phyloP scores from a whole-genome alignment of 2,113 vertebrate genomes.

The Eulemur rufifrons region DNA sequence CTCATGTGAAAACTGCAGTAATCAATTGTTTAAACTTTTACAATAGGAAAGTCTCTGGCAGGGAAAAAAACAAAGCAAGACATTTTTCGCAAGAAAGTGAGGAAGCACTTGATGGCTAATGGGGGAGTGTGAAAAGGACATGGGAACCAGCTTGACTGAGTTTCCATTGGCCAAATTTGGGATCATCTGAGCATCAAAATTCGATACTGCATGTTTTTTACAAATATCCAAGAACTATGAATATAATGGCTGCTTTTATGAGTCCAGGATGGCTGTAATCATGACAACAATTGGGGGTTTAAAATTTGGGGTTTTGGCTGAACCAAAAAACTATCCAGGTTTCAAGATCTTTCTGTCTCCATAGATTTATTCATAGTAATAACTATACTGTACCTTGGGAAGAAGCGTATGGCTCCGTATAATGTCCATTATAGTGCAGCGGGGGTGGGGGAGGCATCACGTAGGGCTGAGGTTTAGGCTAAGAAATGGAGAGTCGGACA shows the following conservation, averaged over 20 bases:
- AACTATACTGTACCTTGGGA: constrained; percentile 91
- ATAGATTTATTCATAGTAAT: background rate
- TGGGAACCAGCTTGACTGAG: background rate
- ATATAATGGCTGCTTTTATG: background rate
- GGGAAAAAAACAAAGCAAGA: background rate
- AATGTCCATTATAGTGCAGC: constrained; percentile 97
- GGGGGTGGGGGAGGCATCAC: constrained; percentile 94
- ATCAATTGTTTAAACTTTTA: background rate
- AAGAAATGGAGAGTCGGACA: constrained; percentile 66
- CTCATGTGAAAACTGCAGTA: background rate
- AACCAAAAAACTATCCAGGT: background rate
- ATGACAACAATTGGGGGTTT: background rate
- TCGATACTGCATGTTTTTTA: background rate
- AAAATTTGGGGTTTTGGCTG: background rate
- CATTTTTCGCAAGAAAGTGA: background rate
- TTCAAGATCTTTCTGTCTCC: background rate
- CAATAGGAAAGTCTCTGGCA: background rate
- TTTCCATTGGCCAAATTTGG: background rate
- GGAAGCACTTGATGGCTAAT: background rate
- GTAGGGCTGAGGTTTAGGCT: constrained; percentile 95
- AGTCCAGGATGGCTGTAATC: background rate
- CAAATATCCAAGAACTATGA: background rate
- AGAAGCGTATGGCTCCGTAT: constrained; percentile 93
- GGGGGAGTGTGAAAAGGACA: background rate
- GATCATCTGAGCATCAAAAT: background rate